Evolutionary conservation across 2,888 invertebrate species (phyloP).

Genomic region (Ceramica pisi): DNA sequence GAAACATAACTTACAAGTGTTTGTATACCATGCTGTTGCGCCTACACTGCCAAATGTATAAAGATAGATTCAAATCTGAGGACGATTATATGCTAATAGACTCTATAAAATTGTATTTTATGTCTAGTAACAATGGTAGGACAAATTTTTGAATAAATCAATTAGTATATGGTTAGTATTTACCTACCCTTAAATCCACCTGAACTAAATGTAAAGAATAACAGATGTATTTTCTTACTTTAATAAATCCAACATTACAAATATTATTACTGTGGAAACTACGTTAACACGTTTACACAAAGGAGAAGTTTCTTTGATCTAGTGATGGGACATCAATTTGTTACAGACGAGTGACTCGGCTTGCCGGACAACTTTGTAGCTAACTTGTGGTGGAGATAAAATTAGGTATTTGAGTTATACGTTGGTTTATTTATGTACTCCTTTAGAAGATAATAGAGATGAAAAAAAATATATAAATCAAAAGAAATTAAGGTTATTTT

Average conservation of each 20-base stretch:
- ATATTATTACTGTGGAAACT: slow-evolving; percentile 20
- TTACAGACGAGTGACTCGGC: slow-evolving; percentile 39
- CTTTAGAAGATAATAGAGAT: neutral
- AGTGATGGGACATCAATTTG: slow-evolving; percentile 57
- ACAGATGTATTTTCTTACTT: neutral
- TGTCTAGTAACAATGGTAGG: too few species aligned
- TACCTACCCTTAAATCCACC: too few species aligned
- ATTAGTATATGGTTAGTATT: too few species aligned
- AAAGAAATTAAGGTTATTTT: too few species aligned
- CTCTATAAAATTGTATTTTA: too few species aligned
- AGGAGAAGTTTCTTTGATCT: slow-evolving; percentile 58
- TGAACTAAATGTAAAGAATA: neutral
- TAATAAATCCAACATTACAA: slow-evolving; percentile 6
- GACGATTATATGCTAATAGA: too few species aligned
- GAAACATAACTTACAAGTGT: too few species aligned
- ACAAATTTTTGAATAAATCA: too few species aligned
- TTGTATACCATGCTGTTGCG: too few species aligned
- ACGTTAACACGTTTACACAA: slow-evolving; percentile 41
- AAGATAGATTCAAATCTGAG: too few species aligned
- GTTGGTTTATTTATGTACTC: neutral
- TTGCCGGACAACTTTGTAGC: slow-evolving; percentile 14
- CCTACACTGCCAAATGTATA: too few species aligned
- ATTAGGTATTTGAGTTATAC: slow-evolving; percentile 14
- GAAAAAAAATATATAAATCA: too few species aligned
- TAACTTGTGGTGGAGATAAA: slow-evolving; percentile 14